phyloP scores from a whole-genome alignment of 1,140 invertebrate genomes.

The Dufourea novaeangliae region DNA sequence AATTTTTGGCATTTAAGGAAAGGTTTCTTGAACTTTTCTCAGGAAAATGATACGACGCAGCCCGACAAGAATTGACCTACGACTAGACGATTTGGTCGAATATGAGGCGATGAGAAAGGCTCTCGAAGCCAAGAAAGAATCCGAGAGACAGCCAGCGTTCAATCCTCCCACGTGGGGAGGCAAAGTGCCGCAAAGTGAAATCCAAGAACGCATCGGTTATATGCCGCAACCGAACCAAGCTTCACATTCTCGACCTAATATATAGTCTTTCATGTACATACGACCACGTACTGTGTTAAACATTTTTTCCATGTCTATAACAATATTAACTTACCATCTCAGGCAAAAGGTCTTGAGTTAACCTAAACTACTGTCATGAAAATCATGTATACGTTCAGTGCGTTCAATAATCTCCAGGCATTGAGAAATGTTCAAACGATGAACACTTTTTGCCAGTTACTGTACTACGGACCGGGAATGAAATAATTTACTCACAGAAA shows the following conservation, averaged over 20 bases:
- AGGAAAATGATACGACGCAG: conserved; percentile 88
- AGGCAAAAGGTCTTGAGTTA: too few relatives aligned
- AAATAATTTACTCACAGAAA: background rate
- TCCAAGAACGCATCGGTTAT: conserved; percentile 87
- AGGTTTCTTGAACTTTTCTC: conserved; percentile 33
- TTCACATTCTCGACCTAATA: conserved; percentile 71
- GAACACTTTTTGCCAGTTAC: too few relatives aligned
- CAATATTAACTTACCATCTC: too few relatives aligned
- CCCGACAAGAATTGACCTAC: conserved; percentile 89
- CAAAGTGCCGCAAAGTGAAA: conserved; percentile 83
- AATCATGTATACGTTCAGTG: background rate
- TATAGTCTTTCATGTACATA: conserved; percentile 46
- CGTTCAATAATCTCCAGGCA: too few relatives aligned
- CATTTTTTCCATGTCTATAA: too few relatives aligned
- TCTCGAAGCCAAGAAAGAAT: conserved; percentile 81
- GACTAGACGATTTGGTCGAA: conserved; percentile 89
- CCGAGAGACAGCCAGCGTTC: conserved; percentile 78
- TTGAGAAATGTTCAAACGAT: too few relatives aligned
- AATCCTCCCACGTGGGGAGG: conserved; percentile 79
- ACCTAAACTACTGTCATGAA: background rate
- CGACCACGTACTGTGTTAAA: background rate
- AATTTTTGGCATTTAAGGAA: conserved; percentile 25
- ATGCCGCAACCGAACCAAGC: conserved; percentile 74
- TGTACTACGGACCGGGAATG: background rate
- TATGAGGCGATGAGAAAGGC: conserved; percentile 85